A percentile compares a stretch with the other conserved stretches of the same genome.
phyloP scores from a whole-genome alignment of 2,797 vertebrate genomes.

The Fundulus diaphanus region DNA sequence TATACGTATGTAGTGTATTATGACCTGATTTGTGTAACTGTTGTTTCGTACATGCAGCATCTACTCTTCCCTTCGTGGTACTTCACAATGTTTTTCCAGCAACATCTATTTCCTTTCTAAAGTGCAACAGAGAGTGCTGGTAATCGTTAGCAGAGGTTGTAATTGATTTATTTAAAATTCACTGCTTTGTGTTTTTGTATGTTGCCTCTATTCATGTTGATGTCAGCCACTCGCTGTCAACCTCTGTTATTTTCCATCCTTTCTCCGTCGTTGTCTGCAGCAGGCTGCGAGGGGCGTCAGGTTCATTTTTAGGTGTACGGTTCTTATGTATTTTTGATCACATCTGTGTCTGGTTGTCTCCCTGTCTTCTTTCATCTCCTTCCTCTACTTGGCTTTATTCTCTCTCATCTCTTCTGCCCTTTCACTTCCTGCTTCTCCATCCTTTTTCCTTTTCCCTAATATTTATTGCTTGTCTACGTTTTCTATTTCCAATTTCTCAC shows the following conservation, averaged over 20 bases:
- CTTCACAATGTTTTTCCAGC: background rate
- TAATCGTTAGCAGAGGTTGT: background rate
- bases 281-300: constrained; percentile 18
- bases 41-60: background rate
- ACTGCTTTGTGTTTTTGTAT: background rate
- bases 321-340: constrained; percentile 67
- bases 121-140: background rate
- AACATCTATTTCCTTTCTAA: background rate
- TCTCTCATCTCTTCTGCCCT: constrained; percentile 47
- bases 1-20: too few species aligned
- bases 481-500: background rate
- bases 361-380: constrained; percentile 55
- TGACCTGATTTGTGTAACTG: too few species aligned
- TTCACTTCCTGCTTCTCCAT: constrained; percentile 22
- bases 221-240: background rate
- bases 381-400: constrained; percentile 30
- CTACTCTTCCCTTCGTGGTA: background rate
- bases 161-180: background rate
- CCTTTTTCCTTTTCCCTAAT: background rate
- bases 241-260: background rate
- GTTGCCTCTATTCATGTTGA: background rate
- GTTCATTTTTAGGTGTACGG: constrained; percentile 40
- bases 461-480: constrained; percentile 13
- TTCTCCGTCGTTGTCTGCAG: constrained; percentile 7
- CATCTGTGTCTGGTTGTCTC: constrained; percentile 52